These are phyloP conservation scores for Drosophila paracracens DNA, from an alignment of 2,888 invertebrate genomes.

Conservation along the genomic window DNA sequence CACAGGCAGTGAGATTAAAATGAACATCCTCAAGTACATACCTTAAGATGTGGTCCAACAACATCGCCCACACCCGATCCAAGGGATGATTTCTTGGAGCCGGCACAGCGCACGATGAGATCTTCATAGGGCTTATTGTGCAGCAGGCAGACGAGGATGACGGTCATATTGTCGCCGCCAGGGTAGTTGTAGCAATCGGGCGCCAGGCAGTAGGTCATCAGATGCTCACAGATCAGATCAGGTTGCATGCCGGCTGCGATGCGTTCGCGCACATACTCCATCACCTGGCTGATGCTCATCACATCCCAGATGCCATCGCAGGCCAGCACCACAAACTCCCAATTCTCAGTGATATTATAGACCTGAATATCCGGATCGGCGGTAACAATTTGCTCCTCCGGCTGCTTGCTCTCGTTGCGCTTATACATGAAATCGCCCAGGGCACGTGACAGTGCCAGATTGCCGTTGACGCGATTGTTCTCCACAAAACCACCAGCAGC, in stretches of 20 bases:
- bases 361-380: constrained; percentile 96
- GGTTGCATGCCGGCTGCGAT: constrained; percentile 94
- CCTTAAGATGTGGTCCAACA: constrained; percentile 20
- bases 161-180: constrained; percentile 99
- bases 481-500: constrained; percentile 99
- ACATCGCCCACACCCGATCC: constrained; percentile 54
- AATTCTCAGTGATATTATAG: constrained; percentile 91
- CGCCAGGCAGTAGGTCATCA: constrained; percentile 97
- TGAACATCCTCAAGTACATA: not conserved
- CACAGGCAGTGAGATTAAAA: not conserved
- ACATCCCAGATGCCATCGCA: constrained; percentile 99
- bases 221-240: constrained; percentile 96
- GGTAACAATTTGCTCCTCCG: constrained; percentile 99
- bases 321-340: constrained; percentile 98
- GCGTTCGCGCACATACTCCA: constrained; percentile 93
- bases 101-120: constrained; percentile 78
- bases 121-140: constrained; percentile 84
- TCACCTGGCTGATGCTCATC: constrained; percentile 96
- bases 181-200: constrained; percentile 98
- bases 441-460: constrained; percentile 97
- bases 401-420: constrained; percentile 91
- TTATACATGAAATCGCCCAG: constrained; percentile 99
- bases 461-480: constrained; percentile 98
- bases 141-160: constrained; percentile 92
- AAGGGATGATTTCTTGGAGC: not conserved